These are phyloP conservation scores for Tenthredo livida DNA, from an alignment of 2,888 invertebrate species.

Conservation along the genomic window DNA sequence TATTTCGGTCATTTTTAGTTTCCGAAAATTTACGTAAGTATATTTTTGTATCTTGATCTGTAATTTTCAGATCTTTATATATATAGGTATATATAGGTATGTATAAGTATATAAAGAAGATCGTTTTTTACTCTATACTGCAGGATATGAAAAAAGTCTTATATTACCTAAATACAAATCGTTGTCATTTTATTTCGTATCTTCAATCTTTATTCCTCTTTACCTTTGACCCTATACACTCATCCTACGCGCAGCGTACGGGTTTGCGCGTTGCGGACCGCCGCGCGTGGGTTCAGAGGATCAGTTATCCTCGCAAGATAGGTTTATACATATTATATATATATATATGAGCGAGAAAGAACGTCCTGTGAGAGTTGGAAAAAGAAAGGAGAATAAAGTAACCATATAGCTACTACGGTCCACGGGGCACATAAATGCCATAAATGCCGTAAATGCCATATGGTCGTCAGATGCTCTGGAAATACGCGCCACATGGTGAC, in stretches of 20 bases:
- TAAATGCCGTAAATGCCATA: conserved; percentile 52
- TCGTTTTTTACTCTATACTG: not conserved
- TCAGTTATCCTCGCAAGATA: not conserved
- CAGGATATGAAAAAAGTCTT: not conserved
- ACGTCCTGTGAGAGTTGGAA: not conserved
- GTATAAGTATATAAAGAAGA: not conserved
- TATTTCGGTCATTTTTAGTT: too few species aligned
- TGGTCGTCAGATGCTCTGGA: conserved; percentile 49
- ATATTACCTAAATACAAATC: conserved; percentile 28
- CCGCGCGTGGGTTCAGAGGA: not conserved
- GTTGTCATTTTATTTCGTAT: not conserved
- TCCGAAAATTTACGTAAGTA: too few species aligned
- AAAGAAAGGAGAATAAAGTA: not conserved
- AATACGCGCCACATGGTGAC: conserved; percentile 49
- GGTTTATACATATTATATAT: not conserved
- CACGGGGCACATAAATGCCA: conserved; percentile 38
- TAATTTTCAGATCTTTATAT: too few species aligned
- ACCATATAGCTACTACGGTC: conserved; percentile 14
- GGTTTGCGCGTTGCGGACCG: not conserved
- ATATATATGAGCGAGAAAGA: not conserved
- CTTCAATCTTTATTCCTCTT: not conserved
- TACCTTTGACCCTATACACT: conserved; percentile 19
- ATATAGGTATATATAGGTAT: too few species aligned
- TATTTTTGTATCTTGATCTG: too few species aligned
- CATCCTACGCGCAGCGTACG: not conserved